These are phyloP conservation scores for Orchestes rusci DNA, from an alignment of 2,888 invertebrate genomes.

Conservation along the genomic window DNA sequence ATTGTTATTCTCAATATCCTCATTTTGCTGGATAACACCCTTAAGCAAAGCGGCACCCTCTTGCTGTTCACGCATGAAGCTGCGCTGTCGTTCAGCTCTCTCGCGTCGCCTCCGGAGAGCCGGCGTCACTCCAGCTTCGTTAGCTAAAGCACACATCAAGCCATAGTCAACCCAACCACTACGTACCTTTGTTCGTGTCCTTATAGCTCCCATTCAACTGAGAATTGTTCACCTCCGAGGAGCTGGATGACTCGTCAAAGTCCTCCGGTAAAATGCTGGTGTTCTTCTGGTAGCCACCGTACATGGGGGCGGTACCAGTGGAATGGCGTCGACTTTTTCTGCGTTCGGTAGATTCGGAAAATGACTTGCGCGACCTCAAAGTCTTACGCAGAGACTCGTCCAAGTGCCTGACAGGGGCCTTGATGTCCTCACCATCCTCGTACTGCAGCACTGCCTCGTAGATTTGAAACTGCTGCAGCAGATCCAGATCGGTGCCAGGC, in stretches of 20 bases:
- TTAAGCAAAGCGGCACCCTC: conserved; percentile 54
- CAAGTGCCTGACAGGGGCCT: too few relatives aligned
- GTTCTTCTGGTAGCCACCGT: conserved; percentile 32
- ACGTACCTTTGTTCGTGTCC: conserved; percentile 50
- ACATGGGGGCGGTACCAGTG: conserved; percentile 55
- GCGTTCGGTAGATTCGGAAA: conserved; percentile 55
- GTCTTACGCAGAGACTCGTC: conserved; percentile 67
- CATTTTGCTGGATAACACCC: conserved; percentile 37
- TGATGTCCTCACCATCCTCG: conserved; percentile 81
- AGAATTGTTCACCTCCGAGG: conserved; percentile 49
- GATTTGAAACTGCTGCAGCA: conserved; percentile 87
- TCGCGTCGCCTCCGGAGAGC: conserved; percentile 73
- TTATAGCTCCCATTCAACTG: conserved; percentile 52
- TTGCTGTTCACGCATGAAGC: conserved; percentile 75
- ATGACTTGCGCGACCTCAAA: conserved; percentile 59
- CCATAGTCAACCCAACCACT: conserved; percentile 7
- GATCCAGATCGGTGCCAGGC: conserved; percentile 79
- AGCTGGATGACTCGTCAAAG: conserved; percentile 54
- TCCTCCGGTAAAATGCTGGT: conserved; percentile 36
- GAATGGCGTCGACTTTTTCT: conserved; percentile 75
- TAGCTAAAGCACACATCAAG: conserved; percentile 31
- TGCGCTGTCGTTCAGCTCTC: conserved; percentile 76
- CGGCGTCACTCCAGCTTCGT: conserved; percentile 70
- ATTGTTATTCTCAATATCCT: conserved; percentile 34
- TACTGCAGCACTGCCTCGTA: conserved; percentile 89